Evolutionary conservation across 2,888 invertebrate genomes (phyloP), one percentile per base, ranked within the genome.

Genomic region (Ommatoiulus sabulosus): DNA sequence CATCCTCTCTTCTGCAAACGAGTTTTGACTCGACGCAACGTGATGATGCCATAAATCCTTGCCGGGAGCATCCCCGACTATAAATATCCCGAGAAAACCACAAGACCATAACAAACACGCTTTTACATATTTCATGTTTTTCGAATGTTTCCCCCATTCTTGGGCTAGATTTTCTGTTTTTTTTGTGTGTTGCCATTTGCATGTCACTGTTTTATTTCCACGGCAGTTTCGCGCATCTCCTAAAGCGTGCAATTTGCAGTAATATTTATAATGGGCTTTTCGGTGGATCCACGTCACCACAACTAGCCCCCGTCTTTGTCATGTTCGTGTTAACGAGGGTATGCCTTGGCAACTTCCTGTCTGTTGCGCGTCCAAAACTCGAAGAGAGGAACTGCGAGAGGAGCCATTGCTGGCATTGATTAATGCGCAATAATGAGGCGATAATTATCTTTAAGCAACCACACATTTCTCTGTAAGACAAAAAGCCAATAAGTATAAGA

Each of bases 381-480:
- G 10, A 24, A 1, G 80, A 80, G 80, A 80, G 35, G 24, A 80
- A 80, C 35, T 80, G 80, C 80, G 35, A 10, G 4, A 35, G 24
- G 35, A 80, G 80, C 24, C 35, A 80, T 80, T 80, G 12, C 80
- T 80, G 80, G 80, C 80, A 80, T 35, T 80, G 80, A 80, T 80
- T 80, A 80, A 80, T 80, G 24, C 80, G 35, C 80, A 80, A 80
- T 80, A 86, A 86, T 86, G 44, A 48, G 86, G 86, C 86, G 48
- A 86, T 48, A 48, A 86, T 86, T 86, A 48, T 48, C 48, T 86
- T 86, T 86, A 48, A 46, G 86, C 44, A 86, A 48, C 44, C 86
- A 86, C 86, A 86, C 86, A 86, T 86, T 48, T 48, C 86, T 86
- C 86, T 86, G 44, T 86, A 86, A 86, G 48, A 86, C 86, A 46